A percentile compares a stretch with the other conserved stretches of the same genome.
These are phyloP conservation scores for Deroptyus accipitrinus DNA, from an alignment of 2,113 vertebrate genomes.

Conservation along the genomic window DNA sequence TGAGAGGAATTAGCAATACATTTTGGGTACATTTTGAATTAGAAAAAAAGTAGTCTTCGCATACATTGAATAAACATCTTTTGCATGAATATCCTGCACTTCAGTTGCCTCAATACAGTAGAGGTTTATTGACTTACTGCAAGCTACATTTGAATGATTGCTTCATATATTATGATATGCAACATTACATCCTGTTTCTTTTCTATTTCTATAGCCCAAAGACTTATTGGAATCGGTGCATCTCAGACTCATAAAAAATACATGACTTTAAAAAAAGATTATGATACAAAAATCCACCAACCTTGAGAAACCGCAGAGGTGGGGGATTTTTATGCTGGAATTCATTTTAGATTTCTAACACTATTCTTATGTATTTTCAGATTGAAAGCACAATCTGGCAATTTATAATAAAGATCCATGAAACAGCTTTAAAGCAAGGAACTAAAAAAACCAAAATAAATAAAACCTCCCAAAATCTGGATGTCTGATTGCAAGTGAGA, in stretches of 20 bases:
- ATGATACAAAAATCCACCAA: conserved; percentile 67
- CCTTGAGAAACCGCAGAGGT: conserved; percentile 70
- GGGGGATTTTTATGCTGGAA: conserved; percentile 63
- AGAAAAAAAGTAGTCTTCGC: conserved; percentile 20
- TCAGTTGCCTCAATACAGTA: conserved; percentile 44
- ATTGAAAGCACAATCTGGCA: conserved; percentile 57
- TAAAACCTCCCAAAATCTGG: conserved; percentile 34
- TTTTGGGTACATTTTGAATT: conserved; percentile 31
- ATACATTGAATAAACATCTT: conserved; percentile 58
- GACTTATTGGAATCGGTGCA: conserved; percentile 66
- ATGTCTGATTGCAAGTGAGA: conserved; percentile 48
- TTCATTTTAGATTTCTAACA: conserved; percentile 67
- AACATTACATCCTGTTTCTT: conserved; percentile 64
- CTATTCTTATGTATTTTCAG: conserved; percentile 39
- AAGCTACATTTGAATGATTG: conserved; percentile 66
- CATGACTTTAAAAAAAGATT: conserved; percentile 70
- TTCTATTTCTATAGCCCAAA: conserved; percentile 72
- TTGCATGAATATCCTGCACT: conserved; percentile 30
- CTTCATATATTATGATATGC: conserved; percentile 64
- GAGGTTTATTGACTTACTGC: conserved; percentile 65
- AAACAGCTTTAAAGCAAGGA: conserved; percentile 48
- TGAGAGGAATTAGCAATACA: conserved; percentile 20
- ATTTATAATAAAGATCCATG: conserved; percentile 45
- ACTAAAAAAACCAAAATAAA: conserved; percentile 4
- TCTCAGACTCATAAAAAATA: conserved; percentile 78